phyloP scores from a whole-genome alignment of 1,140 invertebrate genomes.

The Brachionus rubens region DNA sequence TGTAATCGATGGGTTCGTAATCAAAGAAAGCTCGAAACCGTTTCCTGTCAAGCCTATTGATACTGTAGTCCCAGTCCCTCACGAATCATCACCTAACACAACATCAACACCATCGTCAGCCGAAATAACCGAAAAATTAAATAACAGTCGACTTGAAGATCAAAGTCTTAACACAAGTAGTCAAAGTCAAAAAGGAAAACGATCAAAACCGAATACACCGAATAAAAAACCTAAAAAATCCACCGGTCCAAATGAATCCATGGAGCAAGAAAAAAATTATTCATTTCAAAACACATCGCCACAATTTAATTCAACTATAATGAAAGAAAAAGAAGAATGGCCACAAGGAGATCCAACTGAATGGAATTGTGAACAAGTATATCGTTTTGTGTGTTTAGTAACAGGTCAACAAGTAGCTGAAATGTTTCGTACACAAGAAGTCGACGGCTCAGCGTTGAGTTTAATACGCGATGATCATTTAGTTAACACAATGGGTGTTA shows the following conservation, averaged over 20 bases:
- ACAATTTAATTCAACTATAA: not conserved
- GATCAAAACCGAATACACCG: not conserved
- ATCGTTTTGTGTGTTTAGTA: constrained; percentile 5
- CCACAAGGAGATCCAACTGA: constrained; percentile 28
- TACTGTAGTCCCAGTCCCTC: not conserved
- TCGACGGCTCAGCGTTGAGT: constrained; percentile 41
- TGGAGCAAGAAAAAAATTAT: no score
- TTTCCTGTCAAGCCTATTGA: constrained; percentile 39
- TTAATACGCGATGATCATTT: constrained; percentile 34
- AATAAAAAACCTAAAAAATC: not conserved
- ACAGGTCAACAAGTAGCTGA: constrained; percentile 26
- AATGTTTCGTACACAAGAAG: constrained; percentile 18
- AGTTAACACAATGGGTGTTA: constrained; percentile 39
- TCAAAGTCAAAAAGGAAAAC: not conserved
- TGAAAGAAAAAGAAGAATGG: not conserved
- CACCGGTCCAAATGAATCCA: not conserved
- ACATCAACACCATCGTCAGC: not conserved
- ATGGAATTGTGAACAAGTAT: constrained; percentile 41
- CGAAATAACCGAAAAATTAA: not conserved
- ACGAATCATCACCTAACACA: not conserved
- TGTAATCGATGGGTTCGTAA: constrained; percentile 44
- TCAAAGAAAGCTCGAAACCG: constrained; percentile 42
- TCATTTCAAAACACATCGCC: not conserved
- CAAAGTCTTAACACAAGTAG: not conserved
- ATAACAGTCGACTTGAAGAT: constrained; percentile 16